Base-by-base conservation (phyloP, 2,797 vertebrate genomes). In the Toxotes lorentzi region DNA sequence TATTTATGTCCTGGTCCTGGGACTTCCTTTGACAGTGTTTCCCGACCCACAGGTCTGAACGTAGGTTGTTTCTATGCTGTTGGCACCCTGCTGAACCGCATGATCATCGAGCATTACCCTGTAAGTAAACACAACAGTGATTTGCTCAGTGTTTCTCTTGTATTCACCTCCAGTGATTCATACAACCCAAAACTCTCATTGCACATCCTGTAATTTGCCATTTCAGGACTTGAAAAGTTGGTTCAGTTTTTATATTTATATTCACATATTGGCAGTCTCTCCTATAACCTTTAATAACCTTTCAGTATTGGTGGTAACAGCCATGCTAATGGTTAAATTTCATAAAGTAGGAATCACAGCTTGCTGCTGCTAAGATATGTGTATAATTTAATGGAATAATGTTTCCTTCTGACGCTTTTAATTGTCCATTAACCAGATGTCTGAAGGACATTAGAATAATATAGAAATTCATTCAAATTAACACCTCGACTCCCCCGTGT, bases 1-100 rank as follows among this genome's bases (percentile, higher is more conserved):
- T 38, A 10, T 65, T 27, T 34, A 16, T 40, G 16, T 50, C 16
- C 10, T 17, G 13, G 13, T 58, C 11, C n/a, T n/a, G n/a, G n/a
- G 7, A 61, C n/a, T 19, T 38, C 67, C 7, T 50, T 57, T 85
- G 30, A 89, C n/a, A 9, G 0, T 70, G 4, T 86, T 70, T 86
- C 0, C 53, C 24, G 5, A 17, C 65, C 78, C 10, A 34, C 92
- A 99, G 98, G 98, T 85, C 93, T 99, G 87, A 99, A 99, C 65
- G 92, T 97, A 32, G 98, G 98, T 17, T 97, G 96, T 82, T 99
- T 98, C 92, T 99, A 99, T 7, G 94, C 97, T 34, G 93, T 99
- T 2, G 96, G 97, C 76, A 99, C 98, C 9, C 92, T 99, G 75
- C 95, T 99, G 91, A 99, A 96, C 92, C 96, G 96, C 56, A 97